These are phyloP conservation scores for Bucorvus abyssinicus DNA, from an alignment of 2,797 vertebrate species.

Conservation along the genomic window DNA sequence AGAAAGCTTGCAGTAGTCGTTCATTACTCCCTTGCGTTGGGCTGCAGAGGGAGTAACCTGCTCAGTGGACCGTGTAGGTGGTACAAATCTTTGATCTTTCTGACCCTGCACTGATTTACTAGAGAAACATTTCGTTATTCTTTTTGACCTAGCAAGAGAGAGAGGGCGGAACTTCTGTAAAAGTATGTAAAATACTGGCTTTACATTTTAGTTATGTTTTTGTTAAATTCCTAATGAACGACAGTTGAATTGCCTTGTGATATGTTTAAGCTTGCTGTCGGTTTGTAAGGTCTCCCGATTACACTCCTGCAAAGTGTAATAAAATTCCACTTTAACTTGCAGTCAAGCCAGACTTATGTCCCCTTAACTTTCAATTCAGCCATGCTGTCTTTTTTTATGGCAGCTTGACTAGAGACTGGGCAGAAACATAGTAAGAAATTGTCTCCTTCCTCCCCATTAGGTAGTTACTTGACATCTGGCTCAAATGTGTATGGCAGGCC, in stretches of 20 bases:
- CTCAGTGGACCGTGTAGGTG: background rate
- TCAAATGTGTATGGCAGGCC: background rate
- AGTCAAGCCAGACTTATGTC: background rate
- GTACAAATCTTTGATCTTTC: background rate
- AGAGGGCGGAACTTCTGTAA: background rate
- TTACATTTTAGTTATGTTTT: background rate
- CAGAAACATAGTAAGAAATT: conserved; percentile 15
- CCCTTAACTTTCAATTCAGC: background rate
- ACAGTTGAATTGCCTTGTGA: background rate
- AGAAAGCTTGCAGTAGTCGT: background rate
- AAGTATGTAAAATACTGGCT: background rate
- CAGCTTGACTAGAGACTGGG: background rate
- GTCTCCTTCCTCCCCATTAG: background rate
- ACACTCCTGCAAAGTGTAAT: background rate
- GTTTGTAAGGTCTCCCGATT: background rate
- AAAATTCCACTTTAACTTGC: background rate
- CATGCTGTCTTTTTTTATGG: background rate
- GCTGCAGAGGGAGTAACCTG: background rate
- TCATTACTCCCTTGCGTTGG: background rate
- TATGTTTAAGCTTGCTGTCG: background rate
- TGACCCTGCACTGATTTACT: conserved; percentile 15
- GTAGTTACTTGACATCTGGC: conserved; percentile 29
- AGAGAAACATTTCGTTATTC: background rate
- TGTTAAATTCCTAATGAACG: background rate
- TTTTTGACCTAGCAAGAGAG: background rate